A percentile compares a stretch with the other conserved stretches of the same genome.
These are phyloP conservation scores for Pachycephala philippinensis DNA, from an alignment of 2,113 vertebrate species.

Conservation along the genomic window DNA sequence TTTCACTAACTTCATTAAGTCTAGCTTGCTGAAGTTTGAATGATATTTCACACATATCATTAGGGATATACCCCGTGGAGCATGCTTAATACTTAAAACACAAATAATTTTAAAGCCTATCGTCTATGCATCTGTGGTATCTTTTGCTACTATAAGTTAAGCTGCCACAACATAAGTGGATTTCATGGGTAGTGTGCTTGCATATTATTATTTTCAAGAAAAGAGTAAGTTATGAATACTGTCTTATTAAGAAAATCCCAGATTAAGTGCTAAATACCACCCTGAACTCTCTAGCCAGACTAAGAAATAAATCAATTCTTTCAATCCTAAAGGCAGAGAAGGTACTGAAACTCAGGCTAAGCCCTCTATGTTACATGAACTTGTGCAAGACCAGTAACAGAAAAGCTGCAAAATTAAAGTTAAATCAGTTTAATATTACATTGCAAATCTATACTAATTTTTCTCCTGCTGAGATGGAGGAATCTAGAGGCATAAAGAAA, in stretches of 20 bases:
- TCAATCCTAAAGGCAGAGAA: background rate
- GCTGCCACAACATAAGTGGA: background rate
- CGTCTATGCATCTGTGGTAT: background rate
- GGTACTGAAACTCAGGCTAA: background rate
- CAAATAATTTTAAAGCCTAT: background rate
- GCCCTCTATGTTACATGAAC: background rate
- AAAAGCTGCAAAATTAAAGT: background rate
- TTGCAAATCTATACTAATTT: constrained; percentile 14
- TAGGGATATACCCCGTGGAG: background rate
- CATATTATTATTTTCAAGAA: background rate
- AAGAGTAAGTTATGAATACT: background rate
- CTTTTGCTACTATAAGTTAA: background rate
- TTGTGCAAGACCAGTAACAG: background rate
- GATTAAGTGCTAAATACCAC: background rate
- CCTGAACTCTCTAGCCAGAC: background rate
- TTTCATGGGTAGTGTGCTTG: background rate
- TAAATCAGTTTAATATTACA: constrained; percentile 36
- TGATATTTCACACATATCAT: background rate
- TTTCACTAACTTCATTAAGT: background rate
- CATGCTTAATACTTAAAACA: background rate
- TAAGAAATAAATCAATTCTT: background rate
- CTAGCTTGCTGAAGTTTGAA: background rate
- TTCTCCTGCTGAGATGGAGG: constrained; percentile 33
- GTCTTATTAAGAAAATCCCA: background rate
- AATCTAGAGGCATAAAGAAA: constrained; percentile 9